Evolutionary conservation across 2,113 vertebrate species (phyloP).

Genomic region (Gymnogyps californianus): DNA sequence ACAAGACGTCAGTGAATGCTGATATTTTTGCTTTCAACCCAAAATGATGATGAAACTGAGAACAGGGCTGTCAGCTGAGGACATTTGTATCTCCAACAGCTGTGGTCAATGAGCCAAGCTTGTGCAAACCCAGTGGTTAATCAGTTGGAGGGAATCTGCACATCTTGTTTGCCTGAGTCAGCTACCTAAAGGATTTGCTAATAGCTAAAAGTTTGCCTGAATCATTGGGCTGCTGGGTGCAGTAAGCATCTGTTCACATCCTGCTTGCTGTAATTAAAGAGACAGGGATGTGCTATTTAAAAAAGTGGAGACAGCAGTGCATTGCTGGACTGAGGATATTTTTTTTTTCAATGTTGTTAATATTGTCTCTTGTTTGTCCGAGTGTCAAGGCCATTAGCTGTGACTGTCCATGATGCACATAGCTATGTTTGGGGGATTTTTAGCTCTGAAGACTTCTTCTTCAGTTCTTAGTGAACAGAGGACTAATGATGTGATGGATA

Average conservation of each 20-base stretch:
- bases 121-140: neutral
- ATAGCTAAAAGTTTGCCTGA: conserved; percentile 2
- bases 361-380: neutral
- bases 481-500: neutral
- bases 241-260: conserved; percentile 22
- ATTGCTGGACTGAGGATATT: neutral
- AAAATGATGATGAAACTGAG: neutral
- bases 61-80: neutral
- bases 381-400: neutral
- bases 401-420: neutral
- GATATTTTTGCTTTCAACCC: neutral
- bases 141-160: neutral
- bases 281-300: neutral
- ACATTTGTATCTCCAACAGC: neutral
- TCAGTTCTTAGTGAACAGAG: neutral
- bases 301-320: neutral
- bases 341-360: neutral
- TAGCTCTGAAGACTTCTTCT: neutral
- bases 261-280: conserved; percentile 26
- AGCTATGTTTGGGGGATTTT: neutral
- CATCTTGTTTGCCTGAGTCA: conserved; percentile 38
- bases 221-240: neutral
- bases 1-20: neutral
- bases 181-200: conserved; percentile 12
- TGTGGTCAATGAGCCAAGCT: conserved; percentile 33